These are phyloP conservation scores for Valencia hispanica DNA, from an alignment of 2,797 vertebrate species.

Conservation along the genomic window DNA sequence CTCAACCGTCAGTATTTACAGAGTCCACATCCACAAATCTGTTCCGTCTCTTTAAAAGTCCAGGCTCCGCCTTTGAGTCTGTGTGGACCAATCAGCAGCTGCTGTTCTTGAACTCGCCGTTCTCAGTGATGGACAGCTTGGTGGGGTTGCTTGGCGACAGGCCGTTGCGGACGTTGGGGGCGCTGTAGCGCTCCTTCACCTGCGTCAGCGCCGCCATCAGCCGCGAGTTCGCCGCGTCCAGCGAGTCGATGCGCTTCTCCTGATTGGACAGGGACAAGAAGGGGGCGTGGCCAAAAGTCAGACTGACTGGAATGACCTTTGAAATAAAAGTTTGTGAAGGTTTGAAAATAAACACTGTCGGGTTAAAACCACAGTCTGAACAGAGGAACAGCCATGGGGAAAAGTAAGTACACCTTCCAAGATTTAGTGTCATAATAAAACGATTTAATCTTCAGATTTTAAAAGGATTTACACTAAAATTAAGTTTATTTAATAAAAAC, in stretches of 20 bases:
- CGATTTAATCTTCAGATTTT: neutral
- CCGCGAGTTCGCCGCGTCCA: constrained; percentile 94
- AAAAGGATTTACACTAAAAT: no score
- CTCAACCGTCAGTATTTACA: constrained; percentile 56
- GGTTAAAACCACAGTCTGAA: constrained; percentile 29
- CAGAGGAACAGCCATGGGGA: neutral
- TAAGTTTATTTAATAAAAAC: no score
- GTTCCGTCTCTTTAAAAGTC: neutral
- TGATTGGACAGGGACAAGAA: constrained; percentile 72
- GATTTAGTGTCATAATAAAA: neutral
- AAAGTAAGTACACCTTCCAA: neutral
- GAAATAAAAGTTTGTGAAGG: neutral
- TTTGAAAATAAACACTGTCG: neutral
- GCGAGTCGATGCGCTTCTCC: constrained; percentile 93
- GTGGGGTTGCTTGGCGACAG: constrained; percentile 93
- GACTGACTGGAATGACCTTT: neutral
- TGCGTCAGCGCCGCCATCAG: constrained; percentile 95
- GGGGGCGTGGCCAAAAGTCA: constrained; percentile 65
- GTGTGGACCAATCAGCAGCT: constrained; percentile 83
- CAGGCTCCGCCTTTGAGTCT: neutral
- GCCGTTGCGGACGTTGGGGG: constrained; percentile 88
- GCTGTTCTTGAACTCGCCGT: constrained; percentile 98
- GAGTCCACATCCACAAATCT: constrained; percentile 15
- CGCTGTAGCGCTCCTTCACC: constrained; percentile 95
- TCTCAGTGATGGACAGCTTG: constrained; percentile 99